These are phyloP conservation scores for Limnothrissa miodon DNA, from an alignment of 2,113 vertebrate species.

Conservation along the genomic window DNA sequence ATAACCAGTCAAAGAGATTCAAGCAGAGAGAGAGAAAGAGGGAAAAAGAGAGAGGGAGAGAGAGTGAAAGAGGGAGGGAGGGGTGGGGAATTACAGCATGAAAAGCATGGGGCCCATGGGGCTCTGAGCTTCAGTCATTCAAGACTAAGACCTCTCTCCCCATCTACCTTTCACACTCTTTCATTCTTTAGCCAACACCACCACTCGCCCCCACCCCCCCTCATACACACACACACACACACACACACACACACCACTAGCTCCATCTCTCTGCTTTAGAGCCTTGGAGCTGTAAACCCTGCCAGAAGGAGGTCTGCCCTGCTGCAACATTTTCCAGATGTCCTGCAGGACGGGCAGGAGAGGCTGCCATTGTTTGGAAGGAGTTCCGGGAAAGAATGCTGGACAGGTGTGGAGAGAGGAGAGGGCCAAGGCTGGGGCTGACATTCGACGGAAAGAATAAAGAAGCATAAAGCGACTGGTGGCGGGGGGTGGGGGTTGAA, in stretches of 20 bases:
- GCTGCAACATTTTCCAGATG: conserved; percentile 68
- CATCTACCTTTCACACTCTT: conserved; percentile 17
- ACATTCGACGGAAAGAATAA: conserved; percentile 45
- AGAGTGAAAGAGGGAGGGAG: not conserved
- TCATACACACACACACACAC: not conserved
- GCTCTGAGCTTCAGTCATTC: conserved; percentile 7
- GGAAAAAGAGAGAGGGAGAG: not conserved
- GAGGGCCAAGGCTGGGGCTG: conserved; percentile 8
- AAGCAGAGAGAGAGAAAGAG: conserved; percentile 19
- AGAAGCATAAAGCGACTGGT: not conserved
- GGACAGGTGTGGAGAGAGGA: conserved; percentile 66
- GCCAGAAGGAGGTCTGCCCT: conserved; percentile 20
- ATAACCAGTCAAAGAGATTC: not conserved
- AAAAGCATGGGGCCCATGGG: not conserved
- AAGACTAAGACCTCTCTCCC: not conserved
- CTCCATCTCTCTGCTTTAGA: conserved; percentile 41
- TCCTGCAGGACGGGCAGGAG: conserved; percentile 50
- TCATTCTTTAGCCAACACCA: too few species aligned
- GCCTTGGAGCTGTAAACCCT: conserved; percentile 55
- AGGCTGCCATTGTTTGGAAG: conserved; percentile 55
- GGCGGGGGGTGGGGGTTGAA: not conserved
- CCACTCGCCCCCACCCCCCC: conserved; percentile 3
- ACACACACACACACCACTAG: too few species aligned
- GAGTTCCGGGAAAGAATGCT: conserved; percentile 54
- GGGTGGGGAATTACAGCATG: not conserved